Evolutionary conservation across 2,113 vertebrate species (phyloP).

Genomic region (Podilymbus podiceps): DNA sequence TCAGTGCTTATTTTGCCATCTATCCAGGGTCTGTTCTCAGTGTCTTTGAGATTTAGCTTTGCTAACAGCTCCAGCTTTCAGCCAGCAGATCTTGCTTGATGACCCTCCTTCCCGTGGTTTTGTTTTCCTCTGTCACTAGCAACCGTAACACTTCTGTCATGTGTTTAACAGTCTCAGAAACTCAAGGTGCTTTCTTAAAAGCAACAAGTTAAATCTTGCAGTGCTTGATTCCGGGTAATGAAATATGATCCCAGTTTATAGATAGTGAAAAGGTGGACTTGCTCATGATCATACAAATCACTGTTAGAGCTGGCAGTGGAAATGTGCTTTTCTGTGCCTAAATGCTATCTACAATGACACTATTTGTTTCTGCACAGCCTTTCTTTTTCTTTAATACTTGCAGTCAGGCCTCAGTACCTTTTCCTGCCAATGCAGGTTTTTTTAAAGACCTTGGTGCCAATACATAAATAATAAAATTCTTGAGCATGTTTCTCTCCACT

Average conservation of each 20-base stretch:
- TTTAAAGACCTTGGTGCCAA: background rate
- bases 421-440: background rate
- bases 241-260: background rate
- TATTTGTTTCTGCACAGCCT: background rate
- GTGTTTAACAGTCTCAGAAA: background rate
- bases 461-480: background rate
- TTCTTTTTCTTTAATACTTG: background rate
- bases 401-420: background rate
- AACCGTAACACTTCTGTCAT: background rate
- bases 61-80: background rate
- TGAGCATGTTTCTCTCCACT: background rate
- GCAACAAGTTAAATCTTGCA: background rate
- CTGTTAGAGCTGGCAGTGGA: background rate
- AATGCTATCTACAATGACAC: background rate
- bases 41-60: background rate
- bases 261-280: background rate
- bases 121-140: background rate
- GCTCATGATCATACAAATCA: background rate
- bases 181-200: background rate
- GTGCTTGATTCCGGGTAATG: background rate
- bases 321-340: background rate
- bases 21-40: background rate
- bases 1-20: background rate
- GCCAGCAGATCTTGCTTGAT: background rate
- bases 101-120: background rate